Base-by-base conservation (phyloP, 2,888 invertebrate genomes). In the Lasioglossum marginatum region DNA sequence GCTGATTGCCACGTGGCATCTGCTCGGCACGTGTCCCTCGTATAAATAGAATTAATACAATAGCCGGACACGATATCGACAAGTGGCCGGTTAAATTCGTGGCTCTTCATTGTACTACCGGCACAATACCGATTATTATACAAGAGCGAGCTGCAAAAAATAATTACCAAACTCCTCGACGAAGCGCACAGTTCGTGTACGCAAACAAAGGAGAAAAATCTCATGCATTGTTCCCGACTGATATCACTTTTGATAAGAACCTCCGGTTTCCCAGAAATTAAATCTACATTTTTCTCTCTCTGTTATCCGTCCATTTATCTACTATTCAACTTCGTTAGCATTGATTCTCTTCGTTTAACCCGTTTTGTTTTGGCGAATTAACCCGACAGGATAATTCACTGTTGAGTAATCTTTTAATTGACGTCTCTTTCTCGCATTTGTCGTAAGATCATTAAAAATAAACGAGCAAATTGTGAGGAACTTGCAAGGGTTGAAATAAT, bases 11-110 rank as follows among this genome's bases (percentile, higher is more conserved):
- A 34, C 66, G 34, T 66, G 31, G 34, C 66, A 66, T 60, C 68
- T 81, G 60, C 23, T 27, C 60, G 27, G 52, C 19, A 40, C 37
- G 57, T 74, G 60, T 60, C 31, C 63, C 27, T 8, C 43, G 72
- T 40, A 37, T 43, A 34, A 73, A 45, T 37, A 40, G 57, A 79
- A 79, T 34, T 43, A 43, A 60, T 60, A 45, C 34, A 45, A 66
- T 74, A 34, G 57, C 37, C 37, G 52, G 74, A n/a, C 16, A 57
- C 57, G 66, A 16, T 48, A 68, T 77, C 48, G 37, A 77, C 77
- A 31, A 68, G 68, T 68, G 48, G 48, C 48, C 37, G 37, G 68
- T 77, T 68, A 34, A 48, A 68, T 68, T 77, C 66, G 66, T 66
- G 66, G 34, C 66, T 66, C 10, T 31, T 34, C 66, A 34, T 66